Base-by-base conservation (phyloP, 2,797 vertebrate species). In the Tokudaia muenninki region DNA sequence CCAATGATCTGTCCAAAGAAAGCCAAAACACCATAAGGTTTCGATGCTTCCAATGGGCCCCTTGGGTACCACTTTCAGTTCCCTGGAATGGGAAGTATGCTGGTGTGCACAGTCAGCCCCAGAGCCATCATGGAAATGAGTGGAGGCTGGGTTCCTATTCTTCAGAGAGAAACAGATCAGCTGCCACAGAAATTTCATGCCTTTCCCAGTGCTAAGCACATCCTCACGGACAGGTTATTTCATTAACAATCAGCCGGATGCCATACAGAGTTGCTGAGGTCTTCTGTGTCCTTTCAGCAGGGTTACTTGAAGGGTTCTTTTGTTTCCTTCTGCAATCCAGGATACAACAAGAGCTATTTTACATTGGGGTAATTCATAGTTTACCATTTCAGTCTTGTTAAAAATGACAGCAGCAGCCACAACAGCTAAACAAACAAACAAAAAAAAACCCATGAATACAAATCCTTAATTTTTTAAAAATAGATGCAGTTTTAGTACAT, bases 301-400 rank as follows among this genome's bases (percentile, higher is more conserved):
- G n/a, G 78, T 77, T 95, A 86, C 34, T 61, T 86, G 67, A 70
- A 95, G 82, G 44, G 44, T 86, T 82, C 57, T 82, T 29, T 74
- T 10, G 5, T 41, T 94, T 63, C 87, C 41, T 93, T 84, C 72
- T 75, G 8, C n/a, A 88, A 52, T 44, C 16, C 3, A 93, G 59
- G 44, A 22, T 92, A 67, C 11, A n/a, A 55, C 11, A n/a, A 65
- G 93, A 86, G 63, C 72, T 63, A 5, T 34, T 57, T 88, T 61
- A 52, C 21, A 34, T 12, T 50, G 19, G 12, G 82, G 22, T 47
- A 59, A 59, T 86, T 44, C 80, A 14, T 74, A 44, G 29, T 81
- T 96, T 55, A 55, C n/a, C n/a, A 55, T 50, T 92, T n/a, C 17
- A 86, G 41, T 3, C 80, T 41, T 9, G 10, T 41, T 86, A 1